Evolutionary conservation across 2,797 vertebrate genomes (phyloP), one percentile per base, ranked within the genome.

Genomic region (Poecile montanus): DNA sequence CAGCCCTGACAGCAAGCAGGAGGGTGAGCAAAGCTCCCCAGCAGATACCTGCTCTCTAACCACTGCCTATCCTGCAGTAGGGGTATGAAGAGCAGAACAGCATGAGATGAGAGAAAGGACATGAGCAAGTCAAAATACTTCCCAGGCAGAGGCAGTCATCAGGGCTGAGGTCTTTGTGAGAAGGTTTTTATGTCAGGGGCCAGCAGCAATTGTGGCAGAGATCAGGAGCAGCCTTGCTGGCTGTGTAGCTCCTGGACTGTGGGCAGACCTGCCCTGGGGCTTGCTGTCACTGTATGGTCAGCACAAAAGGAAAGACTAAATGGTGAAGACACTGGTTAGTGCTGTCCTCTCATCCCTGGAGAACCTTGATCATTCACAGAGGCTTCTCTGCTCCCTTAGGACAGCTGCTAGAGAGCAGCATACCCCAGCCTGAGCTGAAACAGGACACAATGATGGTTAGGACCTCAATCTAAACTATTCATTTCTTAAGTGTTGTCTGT

Each of bases 241-340:
- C 38, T n/a, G 16, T 47, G 38, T 21, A 45, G 53, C 16, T 62
- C 34, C 71, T 30, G 58, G 32, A 1, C 2, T 45, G 11, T 19
- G 22, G 21, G 25, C 36, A 70, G 45, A 53, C 57, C 53, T 78
- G 57, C 16, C 21, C 11, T 2, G 19, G 15, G 32, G 3, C 38
- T 89, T 57, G 26, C 27, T 71, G 53, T 29, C 40, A 11, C 53
- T 34, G 27, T 29, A 32, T 42, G 8, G 25, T 51, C 36, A 76
- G 42, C 27, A 36, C 0, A 0, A 29, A 42, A 53, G 19, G 30
- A 78, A 30, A 78, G 19, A 4, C 0, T 15, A n/a, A 89, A 20
- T 3, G 7, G 15, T 53, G 42, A 66, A 92, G 44, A 47, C 19
- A 29, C 11, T 25, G 34, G 20, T 38, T 8, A 5, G 26, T 10